phyloP scores from a whole-genome alignment of 2,888 invertebrate species.

The Baccha elongata region DNA sequence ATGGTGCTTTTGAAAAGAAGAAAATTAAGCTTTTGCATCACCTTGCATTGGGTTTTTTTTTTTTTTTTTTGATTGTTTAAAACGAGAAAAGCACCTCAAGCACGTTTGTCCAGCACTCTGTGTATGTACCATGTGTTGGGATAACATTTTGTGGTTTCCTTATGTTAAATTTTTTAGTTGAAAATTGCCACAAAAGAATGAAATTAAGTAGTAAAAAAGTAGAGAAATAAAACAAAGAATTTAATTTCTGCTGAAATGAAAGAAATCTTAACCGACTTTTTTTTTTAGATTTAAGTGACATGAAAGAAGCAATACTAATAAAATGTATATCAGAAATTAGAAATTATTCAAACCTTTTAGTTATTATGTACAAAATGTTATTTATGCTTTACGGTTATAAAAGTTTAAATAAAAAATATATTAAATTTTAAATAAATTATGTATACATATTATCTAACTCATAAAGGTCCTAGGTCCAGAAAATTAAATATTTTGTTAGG shows the following conservation, averaged over 20 bases:
- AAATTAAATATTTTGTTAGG: too few species aligned
- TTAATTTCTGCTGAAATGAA: not conserved
- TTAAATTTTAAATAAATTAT: too few species aligned
- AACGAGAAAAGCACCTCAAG: constrained; percentile 28
- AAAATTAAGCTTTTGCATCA: constrained; percentile 20
- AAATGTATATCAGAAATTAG: too few species aligned
- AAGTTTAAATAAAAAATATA: too few species aligned
- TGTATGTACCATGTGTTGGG: not conserved
- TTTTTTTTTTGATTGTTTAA: not conserved
- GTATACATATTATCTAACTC: too few species aligned
- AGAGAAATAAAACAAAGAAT: not conserved
- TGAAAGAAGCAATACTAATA: too few species aligned
- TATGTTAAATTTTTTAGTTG: not conserved
- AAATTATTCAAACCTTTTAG: too few species aligned
- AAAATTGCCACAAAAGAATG: not conserved
- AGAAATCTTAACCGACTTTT: not conserved
- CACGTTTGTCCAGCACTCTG: constrained; percentile 17
- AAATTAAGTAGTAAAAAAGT: not conserved
- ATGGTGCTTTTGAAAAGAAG: constrained; percentile 22
- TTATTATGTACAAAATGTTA: too few species aligned
- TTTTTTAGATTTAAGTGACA: not conserved
- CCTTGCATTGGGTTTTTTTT: not conserved
- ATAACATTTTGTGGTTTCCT: not conserved
- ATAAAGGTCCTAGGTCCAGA: too few species aligned
- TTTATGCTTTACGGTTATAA: too few species aligned